These are phyloP conservation scores for Neodiprion pinetum DNA, from an alignment of 1,140 invertebrate species.

Conservation along the genomic window DNA sequence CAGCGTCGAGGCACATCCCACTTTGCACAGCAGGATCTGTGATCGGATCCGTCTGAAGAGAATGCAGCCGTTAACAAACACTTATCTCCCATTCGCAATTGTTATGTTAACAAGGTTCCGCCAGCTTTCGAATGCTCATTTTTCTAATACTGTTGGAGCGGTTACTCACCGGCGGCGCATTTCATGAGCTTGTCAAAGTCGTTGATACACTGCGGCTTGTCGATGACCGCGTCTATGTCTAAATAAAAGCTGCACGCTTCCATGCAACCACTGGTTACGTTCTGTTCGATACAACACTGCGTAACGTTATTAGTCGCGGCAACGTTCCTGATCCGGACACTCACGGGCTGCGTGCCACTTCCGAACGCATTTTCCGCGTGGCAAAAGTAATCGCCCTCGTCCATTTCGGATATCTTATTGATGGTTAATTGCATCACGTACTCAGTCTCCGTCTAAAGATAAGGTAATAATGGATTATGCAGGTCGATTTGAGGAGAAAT, in stretches of 20 bases:
- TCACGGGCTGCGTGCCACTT: slow-evolving; percentile 71
- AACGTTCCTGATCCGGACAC: slow-evolving; percentile 71
- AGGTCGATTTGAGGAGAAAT: too few relatives aligned
- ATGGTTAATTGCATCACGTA: slow-evolving; percentile 78
- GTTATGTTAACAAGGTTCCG: too few relatives aligned
- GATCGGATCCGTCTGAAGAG: slow-evolving; percentile 63
- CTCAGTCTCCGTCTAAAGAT: slow-evolving; percentile 62
- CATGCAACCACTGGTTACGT: slow-evolving; percentile 75
- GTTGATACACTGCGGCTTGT: slow-evolving; percentile 77
- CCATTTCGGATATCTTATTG: slow-evolving; percentile 70
- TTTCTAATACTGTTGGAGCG: too few relatives aligned
- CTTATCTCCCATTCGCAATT: too few relatives aligned
- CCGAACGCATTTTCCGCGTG: slow-evolving; percentile 84
- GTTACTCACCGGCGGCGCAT: slow-evolving; percentile 78
- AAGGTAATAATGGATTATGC: slow-evolving; percentile 14
- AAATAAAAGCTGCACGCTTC: slow-evolving; percentile 82
- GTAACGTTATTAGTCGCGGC: slow-evolving; percentile 72
- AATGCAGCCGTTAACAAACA: background rate
- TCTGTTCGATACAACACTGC: slow-evolving; percentile 78
- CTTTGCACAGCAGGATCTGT: slow-evolving; percentile 78
- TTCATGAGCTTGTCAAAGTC: slow-evolving; percentile 87
- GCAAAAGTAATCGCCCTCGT: slow-evolving; percentile 81
- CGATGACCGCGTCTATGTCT: slow-evolving; percentile 80
- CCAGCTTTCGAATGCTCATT: too few relatives aligned
- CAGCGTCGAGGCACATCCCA: slow-evolving; percentile 76